These are phyloP conservation scores for Paracentrotus lividus DNA, from an alignment of 53 echinoderm and acorn worm species.

Conservation along the genomic window DNA sequence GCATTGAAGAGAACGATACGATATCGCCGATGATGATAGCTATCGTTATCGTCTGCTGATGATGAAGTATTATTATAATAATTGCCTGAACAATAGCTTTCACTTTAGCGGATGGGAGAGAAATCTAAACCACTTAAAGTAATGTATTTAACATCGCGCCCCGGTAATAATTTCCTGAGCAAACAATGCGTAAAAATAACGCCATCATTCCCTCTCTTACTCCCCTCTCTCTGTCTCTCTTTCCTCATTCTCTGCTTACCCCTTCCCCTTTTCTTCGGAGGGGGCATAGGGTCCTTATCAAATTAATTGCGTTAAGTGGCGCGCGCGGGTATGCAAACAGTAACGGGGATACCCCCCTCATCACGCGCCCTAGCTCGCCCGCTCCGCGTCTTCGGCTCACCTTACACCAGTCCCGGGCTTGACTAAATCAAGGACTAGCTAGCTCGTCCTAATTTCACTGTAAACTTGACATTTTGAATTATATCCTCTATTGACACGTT, in stretches of 20 bases:
- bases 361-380: background rate
- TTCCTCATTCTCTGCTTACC: constrained; percentile 14
- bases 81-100: constrained; percentile 90
- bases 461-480: constrained; percentile 50
- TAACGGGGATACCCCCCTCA: constrained; percentile 30
- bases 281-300: constrained; percentile 74
- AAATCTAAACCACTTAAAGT: constrained; percentile 96
- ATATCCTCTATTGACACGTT: constrained; percentile 13
- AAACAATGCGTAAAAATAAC: constrained; percentile 90
- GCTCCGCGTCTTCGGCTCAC: constrained; percentile 10
- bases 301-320: constrained; percentile 91
- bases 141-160: constrained; percentile 94
- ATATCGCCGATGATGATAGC: background rate
- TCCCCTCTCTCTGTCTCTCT: constrained; percentile 24
- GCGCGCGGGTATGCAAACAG: constrained; percentile 71
- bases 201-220: background rate
- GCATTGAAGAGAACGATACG: constrained; percentile 6
- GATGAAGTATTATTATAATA: constrained; percentile 76
- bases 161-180: constrained; percentile 87
- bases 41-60: constrained; percentile 45
- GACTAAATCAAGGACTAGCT: background rate
- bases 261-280: constrained; percentile 20
- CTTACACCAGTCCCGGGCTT: constrained; percentile 8
- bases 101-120: constrained; percentile 86
- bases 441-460: background rate